Conservation (phyloP, 2,888 invertebrate genomes). For the Operophtera brumata region DNA sequence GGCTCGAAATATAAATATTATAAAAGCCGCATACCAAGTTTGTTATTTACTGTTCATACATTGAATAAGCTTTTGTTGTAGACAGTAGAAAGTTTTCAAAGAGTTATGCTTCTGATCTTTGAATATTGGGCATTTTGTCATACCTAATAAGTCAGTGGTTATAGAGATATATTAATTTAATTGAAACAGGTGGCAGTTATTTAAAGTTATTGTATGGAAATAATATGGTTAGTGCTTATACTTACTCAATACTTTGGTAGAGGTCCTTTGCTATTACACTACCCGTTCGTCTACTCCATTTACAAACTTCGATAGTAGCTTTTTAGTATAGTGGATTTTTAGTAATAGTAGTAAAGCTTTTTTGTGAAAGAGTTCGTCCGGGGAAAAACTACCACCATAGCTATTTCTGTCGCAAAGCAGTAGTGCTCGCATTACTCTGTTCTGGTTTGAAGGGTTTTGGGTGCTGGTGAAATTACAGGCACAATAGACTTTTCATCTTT, state of each 20-base stretch:
- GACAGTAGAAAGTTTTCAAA: slow-evolving; percentile 21
- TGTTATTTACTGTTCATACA: slow-evolving; percentile 40
- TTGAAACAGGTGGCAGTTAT: slow-evolving; percentile 27
- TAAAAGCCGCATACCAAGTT: slow-evolving; percentile 58
- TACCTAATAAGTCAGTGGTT: slow-evolving; percentile 27
- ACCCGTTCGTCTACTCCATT: too few species aligned
- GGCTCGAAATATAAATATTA: slow-evolving; percentile 69
- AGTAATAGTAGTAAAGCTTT: too few species aligned
- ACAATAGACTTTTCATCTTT: too few species aligned
- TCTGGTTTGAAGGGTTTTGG: too few species aligned
- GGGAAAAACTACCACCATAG: too few species aligned
- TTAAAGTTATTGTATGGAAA: slow-evolving; percentile 21
- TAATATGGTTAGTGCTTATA: slow-evolving; percentile 1
- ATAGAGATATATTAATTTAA: slow-evolving; percentile 25
- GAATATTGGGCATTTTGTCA: slow-evolving; percentile 26
- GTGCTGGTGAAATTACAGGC: too few species aligned
- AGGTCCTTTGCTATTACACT: background rate
- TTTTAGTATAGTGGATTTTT: too few species aligned
- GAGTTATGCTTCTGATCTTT: slow-evolving; percentile 25
- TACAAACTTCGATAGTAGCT: too few species aligned
- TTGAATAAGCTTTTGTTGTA: slow-evolving; percentile 29
- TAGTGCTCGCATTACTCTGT: too few species aligned
- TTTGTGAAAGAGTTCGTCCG: too few species aligned
- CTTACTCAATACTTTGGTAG: background rate
- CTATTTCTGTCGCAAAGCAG: too few species aligned